Evolutionary conservation across 2,888 invertebrate species (phyloP).

Genomic region (Cheilosia vulpina): DNA sequence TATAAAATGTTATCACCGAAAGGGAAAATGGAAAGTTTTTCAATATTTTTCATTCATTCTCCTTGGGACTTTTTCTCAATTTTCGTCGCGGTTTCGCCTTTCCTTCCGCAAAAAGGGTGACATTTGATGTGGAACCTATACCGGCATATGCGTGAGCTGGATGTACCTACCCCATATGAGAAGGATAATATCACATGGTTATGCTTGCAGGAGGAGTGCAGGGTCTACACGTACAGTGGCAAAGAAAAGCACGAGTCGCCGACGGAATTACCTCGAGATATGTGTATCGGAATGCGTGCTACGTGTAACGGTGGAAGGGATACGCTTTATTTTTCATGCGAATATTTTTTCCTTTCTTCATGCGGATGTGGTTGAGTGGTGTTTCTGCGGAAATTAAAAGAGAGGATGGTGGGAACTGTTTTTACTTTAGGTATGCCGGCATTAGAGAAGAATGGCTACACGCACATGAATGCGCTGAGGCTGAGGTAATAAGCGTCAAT

Average conservation of each 20-base stretch:
- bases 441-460: constrained; percentile 34
- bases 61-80: background rate
- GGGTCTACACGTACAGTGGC: background rate
- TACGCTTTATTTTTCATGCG: constrained; percentile 65
- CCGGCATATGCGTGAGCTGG: constrained; percentile 11
- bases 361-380: constrained; percentile 37
- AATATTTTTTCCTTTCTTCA: constrained; percentile 9
- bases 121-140: constrained; percentile 72
- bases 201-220: constrained; percentile 14
- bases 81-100: constrained; percentile 46
- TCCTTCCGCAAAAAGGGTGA: constrained; percentile 39
- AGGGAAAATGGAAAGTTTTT: constrained; percentile 73
- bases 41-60: constrained; percentile 73
- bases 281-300: constrained; percentile 68
- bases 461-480: constrained; percentile 24
- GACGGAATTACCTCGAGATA: constrained; percentile 56
- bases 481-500: constrained; percentile 70
- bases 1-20: constrained; percentile 73
- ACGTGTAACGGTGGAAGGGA: constrained; percentile 48
- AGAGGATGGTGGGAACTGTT: background rate
- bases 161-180: constrained; percentile 52
- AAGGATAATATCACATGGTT: constrained; percentile 72
- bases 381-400: constrained; percentile 68
- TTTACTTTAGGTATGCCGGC: constrained; percentile 16
- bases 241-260: constrained; percentile 5